A percentile compares a stretch with the other conserved stretches of the same genome.
Evolutionary conservation across 2,113 vertebrate genomes (phyloP).

Genomic region (Serinus canaria): DNA sequence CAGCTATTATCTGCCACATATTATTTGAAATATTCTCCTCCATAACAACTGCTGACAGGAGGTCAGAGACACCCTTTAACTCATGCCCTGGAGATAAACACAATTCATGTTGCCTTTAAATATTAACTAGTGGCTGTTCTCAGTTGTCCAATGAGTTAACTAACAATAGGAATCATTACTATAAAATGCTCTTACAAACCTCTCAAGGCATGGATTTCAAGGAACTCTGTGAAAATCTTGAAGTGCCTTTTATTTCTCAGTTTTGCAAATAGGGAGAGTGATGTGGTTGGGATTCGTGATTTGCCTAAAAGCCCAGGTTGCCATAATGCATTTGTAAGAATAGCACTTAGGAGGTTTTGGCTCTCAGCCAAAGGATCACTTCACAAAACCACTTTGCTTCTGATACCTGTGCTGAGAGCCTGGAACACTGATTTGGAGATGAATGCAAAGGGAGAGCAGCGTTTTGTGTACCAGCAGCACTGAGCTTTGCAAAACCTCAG

Average conservation of each 20-base stretch:
- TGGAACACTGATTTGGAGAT: neutral
- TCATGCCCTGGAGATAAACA: neutral
- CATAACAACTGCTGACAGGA: neutral
- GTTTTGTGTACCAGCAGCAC: neutral
- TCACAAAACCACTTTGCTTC: neutral
- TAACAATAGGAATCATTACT: neutral
- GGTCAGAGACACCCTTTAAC: constrained; percentile 25
- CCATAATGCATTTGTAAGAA: neutral
- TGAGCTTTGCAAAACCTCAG: neutral
- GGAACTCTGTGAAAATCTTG: neutral
- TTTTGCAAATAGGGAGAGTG: neutral
- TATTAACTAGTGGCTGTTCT: constrained; percentile 5
- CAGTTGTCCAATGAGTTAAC: neutral
- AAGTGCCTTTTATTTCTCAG: neutral
- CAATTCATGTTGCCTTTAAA: constrained; percentile 12
- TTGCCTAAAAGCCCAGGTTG: neutral
- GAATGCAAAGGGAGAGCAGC: neutral
- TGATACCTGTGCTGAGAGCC: neutral
- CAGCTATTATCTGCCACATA: neutral
- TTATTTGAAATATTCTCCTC: constrained; percentile 3
- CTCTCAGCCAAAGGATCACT: neutral
- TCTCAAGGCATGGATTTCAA: neutral
- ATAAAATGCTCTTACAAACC: neutral
- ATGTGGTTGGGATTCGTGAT: neutral
- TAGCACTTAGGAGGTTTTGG: neutral